Evolutionary conservation across 30 jellyfish, hydroid and myxozoan species (phyloP).

Genomic region (Nemopilema nomurai): DNA sequence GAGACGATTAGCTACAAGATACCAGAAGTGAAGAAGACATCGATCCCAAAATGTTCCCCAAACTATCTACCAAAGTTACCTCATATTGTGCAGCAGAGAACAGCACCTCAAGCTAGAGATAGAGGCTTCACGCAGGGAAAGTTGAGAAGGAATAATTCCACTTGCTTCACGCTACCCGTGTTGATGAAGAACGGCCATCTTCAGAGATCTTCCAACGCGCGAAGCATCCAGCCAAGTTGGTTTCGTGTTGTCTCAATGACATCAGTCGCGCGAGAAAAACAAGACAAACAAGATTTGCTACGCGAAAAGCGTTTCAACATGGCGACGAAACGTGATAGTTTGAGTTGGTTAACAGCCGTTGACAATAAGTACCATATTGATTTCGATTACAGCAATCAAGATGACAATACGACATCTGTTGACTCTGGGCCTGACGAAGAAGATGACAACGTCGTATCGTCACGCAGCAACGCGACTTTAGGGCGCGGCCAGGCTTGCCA

Average conservation of each 20-base stretch:
- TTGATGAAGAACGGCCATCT: neutral
- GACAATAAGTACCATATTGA: neutral
- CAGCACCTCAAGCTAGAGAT: neutral
- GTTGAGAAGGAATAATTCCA: neutral
- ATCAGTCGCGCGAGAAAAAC: neutral
- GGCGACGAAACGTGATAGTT: neutral
- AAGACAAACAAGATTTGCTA: neutral
- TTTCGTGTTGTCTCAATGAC: conserved; percentile 16
- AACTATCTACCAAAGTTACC: conserved; percentile 35
- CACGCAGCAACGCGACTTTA: neutral
- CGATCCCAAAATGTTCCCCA: conserved; percentile 18
- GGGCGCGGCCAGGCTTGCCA: neutral
- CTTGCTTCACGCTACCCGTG: neutral
- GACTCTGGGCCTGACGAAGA: neutral
- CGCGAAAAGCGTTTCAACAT: neutral
- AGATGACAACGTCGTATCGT: neutral
- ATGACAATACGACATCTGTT: neutral
- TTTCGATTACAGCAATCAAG: neutral
- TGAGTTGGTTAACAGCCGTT: neutral
- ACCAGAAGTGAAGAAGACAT: conserved; percentile 1
- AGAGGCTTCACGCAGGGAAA: neutral
- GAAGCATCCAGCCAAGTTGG: conserved; percentile 40
- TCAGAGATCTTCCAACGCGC: neutral
- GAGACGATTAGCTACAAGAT: conserved; percentile 5
- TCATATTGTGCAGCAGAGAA: neutral